phyloP scores from a whole-genome alignment of 64 coral and sea anemone genomes.

The Acropora yongei region DNA sequence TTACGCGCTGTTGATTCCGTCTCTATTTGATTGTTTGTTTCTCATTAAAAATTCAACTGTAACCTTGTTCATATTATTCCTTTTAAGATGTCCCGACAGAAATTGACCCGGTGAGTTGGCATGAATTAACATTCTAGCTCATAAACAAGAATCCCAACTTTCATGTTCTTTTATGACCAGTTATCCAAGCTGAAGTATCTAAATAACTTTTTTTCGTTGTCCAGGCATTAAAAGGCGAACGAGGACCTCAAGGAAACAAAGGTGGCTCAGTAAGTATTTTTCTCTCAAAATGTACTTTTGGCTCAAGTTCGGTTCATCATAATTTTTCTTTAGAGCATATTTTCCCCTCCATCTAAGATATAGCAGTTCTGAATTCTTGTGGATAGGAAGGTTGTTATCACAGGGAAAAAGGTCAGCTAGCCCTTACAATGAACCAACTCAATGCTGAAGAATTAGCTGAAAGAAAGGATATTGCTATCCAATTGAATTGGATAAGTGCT shows the following conservation, averaged over 20 bases:
- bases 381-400: too few species aligned
- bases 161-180: too few species aligned
- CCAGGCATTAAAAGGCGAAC: slow-evolving; percentile 51
- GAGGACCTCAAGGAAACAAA: slow-evolving; percentile 30
- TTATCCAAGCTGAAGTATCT: neutral
- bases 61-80: neutral
- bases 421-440: too few species aligned
- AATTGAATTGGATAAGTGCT: too few species aligned
- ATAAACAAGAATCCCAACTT: too few species aligned
- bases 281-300: neutral
- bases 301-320: too few species aligned
- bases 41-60: neutral
- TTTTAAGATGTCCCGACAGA: slow-evolving; percentile 20
- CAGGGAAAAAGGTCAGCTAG: too few species aligned
- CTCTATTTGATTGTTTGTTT: neutral
- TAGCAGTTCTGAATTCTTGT: too few species aligned
- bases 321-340: too few species aligned
- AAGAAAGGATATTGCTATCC: too few species aligned
- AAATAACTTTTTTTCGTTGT: neutral
- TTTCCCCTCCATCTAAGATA: too few species aligned
- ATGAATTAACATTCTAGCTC: neutral
- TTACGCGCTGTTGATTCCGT: neutral
- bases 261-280: slow-evolving; percentile 57
- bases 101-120: neutral
- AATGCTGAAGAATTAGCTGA: too few species aligned